Conservation (phyloP, 2,113 vertebrate genomes). For the Dolichotis patagonum region DNA sequence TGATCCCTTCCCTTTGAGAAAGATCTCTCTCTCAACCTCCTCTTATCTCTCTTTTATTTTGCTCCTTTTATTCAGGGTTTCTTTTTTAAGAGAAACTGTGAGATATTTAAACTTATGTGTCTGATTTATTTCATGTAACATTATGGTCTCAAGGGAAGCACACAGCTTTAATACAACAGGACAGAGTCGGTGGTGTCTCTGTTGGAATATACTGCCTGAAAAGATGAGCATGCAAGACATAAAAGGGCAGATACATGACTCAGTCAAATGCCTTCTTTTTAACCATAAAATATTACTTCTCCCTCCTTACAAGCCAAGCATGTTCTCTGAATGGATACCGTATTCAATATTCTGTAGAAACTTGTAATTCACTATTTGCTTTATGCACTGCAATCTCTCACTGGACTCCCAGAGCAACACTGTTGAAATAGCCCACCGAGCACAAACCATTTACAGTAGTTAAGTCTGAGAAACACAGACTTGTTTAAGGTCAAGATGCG, state of each 20-base stretch:
- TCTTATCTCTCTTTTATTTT: no score
- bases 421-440: not conserved
- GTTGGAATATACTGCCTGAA: not conserved
- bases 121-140: no score
- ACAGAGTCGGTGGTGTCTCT: not conserved
- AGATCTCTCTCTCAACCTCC: no score
- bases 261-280: not conserved
- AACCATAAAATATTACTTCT: not conserved
- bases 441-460: not conserved
- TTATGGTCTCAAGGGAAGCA: not conserved
- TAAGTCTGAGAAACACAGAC: not conserved
- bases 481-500: not conserved
- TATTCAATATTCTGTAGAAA: not conserved
- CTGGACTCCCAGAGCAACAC: not conserved
- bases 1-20: no score
- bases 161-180: not conserved
- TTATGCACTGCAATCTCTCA: no score
- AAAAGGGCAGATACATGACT: not conserved
- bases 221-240: not conserved
- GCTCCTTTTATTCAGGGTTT: no score
- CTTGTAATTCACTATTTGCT: not conserved
- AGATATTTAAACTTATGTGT: no score
- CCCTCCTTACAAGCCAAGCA: not conserved
- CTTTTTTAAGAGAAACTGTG: no score
- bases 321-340: not conserved